These are phyloP conservation scores for Zaprionus gabonicus DNA, from an alignment of 1,140 invertebrate species.

Conservation along the genomic window DNA sequence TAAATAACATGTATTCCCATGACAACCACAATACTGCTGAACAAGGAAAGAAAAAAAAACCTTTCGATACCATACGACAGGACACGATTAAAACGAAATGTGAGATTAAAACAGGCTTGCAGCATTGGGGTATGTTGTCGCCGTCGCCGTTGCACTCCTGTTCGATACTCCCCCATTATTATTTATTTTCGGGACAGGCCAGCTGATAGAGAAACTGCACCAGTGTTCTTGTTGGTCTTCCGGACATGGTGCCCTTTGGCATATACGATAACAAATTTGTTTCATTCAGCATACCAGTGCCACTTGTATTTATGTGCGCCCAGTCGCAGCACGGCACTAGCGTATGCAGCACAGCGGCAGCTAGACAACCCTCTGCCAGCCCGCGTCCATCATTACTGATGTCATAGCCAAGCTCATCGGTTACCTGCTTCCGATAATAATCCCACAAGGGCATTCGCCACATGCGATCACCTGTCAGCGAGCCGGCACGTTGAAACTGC, in stretches of 20 bases:
- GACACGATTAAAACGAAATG: too few relatives aligned
- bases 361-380: constrained; percentile 86
- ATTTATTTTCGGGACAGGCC: constrained; percentile 81
- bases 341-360: constrained; percentile 89
- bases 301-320: constrained; percentile 89
- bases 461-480: constrained; percentile 92
- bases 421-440: constrained; percentile 90
- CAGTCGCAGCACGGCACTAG: constrained; percentile 87
- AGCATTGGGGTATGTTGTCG: too few relatives aligned
- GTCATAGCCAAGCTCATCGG: constrained; percentile 85
- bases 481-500: constrained; percentile 88
- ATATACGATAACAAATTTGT: constrained; percentile 87
- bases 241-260: constrained; percentile 85
- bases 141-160: background rate
- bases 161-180: background rate
- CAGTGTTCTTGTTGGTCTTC: constrained; percentile 57
- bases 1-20: too few relatives aligned
- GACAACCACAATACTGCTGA: too few relatives aligned
- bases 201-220: constrained; percentile 84
- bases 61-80: too few relatives aligned
- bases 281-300: constrained; percentile 86
- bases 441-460: constrained; percentile 96
- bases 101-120: too few relatives aligned
- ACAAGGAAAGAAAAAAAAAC: too few relatives aligned
- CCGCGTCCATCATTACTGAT: constrained; percentile 87